A percentile compares a stretch with the other conserved stretches of the same genome.
These are phyloP conservation scores for Pogona vitticeps DNA, from an alignment of 2,113 vertebrate genomes.

Conservation along the genomic window DNA sequence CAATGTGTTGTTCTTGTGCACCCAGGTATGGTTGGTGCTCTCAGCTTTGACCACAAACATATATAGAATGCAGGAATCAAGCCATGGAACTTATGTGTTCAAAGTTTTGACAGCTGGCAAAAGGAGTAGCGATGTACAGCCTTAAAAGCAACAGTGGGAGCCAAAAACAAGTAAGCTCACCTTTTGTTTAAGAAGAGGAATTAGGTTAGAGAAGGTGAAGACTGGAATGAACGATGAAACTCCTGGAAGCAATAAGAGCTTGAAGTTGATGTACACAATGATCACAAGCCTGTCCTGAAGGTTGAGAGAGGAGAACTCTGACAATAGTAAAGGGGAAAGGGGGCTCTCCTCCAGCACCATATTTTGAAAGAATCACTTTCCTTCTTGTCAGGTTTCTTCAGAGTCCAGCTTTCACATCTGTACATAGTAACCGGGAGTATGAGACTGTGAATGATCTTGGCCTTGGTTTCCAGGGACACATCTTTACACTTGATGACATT, in stretches of 20 bases:
- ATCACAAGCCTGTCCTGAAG: not conserved
- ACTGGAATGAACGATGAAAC: not conserved
- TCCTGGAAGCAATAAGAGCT: not conserved
- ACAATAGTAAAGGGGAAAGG: not conserved
- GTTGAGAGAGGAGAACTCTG: not conserved
- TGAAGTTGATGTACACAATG: not conserved
- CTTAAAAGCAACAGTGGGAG: not conserved
- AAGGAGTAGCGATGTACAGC: not conserved
- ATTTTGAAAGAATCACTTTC: too few relatives aligned
- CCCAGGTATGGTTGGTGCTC: not conserved
- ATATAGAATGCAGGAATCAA: not conserved
- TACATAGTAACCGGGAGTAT: too few relatives aligned
- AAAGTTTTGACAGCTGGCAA: not conserved
- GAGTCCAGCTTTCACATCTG: too few relatives aligned
- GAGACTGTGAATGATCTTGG: too few relatives aligned
- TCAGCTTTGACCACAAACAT: not conserved
- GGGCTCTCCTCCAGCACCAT: constrained; percentile 33
- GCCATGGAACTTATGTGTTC: not conserved
- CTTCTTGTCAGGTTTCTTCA: too few relatives aligned
- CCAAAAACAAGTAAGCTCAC: not conserved
- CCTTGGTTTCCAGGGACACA: too few relatives aligned
- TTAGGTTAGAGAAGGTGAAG: not conserved
- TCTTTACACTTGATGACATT: too few relatives aligned
- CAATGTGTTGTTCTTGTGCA: not conserved
- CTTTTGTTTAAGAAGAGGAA: not conserved